Evolutionary conservation across 2,113 vertebrate genomes (phyloP), one percentile per base, ranked within the genome.

Genomic region (Grammomys dolichurus): DNA sequence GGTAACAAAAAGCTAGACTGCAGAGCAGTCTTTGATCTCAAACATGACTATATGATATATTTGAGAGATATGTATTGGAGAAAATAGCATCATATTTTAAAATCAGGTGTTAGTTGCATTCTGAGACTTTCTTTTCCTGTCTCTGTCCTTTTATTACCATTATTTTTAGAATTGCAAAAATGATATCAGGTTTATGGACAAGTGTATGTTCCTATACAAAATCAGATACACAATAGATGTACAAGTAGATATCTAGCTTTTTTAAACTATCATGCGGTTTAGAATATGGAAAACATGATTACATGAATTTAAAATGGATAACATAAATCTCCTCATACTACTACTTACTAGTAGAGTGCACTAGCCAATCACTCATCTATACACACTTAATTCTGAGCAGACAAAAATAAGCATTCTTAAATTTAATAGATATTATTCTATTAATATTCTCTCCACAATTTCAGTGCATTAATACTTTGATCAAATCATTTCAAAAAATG

Each of bases 401-500:
- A 87, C 90, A 96, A 97, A 95, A 96, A 33, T 69, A 95, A 96
- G 89, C 84, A 95, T 95, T 14, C 51, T 8, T 85, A 95, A 85
- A 31, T 97, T 94, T 87, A 96, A 80, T 75, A 86, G n/a, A 80
- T 95, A 95, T 89, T 82, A 94, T 58, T 95, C 10, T 73, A 77
- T 93, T 97, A 78, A 89, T 97, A 91, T 97, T 3, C 20, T 92
- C 36, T 93, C 85, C 86, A 63, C 14, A 95, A 31, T 48, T 92
- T 97, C 54, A 95, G 5, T 65, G 95, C 70, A n/a, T 90, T 94
- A 86, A 97, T 97, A 67, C 20, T 67, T 28, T 91, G 43, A 90
- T 96, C 54, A 97, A 97, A 96, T 11, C 1, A 95, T 87, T 95
- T 77, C 24, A 1, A 95, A 69, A 94, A 97, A 97, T 92, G 94